Base-by-base conservation (phyloP, 1,140 invertebrate genomes). In the Heliconius hermathena region DNA sequence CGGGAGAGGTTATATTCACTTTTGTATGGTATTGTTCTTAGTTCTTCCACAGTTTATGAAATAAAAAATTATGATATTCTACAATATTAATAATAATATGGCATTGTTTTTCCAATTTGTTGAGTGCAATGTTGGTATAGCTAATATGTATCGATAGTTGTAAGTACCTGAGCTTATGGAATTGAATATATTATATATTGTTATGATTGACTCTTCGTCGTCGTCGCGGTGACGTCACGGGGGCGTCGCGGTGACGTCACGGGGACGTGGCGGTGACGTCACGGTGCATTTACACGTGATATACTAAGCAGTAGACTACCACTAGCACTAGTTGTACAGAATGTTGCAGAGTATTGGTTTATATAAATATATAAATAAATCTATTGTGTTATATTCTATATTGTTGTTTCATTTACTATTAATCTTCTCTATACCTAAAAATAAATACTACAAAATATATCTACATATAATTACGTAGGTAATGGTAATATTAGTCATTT, bases 121-220 rank as follows among this genome's bases (percentile, higher is more conserved):
- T 13, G 60, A 66, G 22, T 26, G 60, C 26, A 29, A 66, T 66
- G 26, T 16, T 66, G 60, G 1, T 57, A 57, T 18, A 57, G 8
- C 2, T 8, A 26, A n/a, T 22, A 57, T 66, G 49, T 76, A 70
- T 76, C 5, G 38, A 26, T 66, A 41, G 66, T 78, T 73, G 84
- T 87, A 86, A 88, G 88, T 89, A 89, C 88, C 88, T 87, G 88
- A 89, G 77, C 71, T 86, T 80, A 71, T 78, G 54, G 75, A 79
- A 74, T 66, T 66, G 2, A 18, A 66, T 66, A 29, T 66, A 66
- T 66, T 13, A 22, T 60, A 66, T 66, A 66, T 66, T 66, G 60
- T 66, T 66, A 66, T n/a, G 60, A 13, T 66, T 26, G 60, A 66
- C 60, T 66, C 22, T 66, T 29, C 60, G 60, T 3, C 11, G 60